Conservation (phyloP, 2,888 invertebrate species). For the Ochropleura leucogaster region DNA sequence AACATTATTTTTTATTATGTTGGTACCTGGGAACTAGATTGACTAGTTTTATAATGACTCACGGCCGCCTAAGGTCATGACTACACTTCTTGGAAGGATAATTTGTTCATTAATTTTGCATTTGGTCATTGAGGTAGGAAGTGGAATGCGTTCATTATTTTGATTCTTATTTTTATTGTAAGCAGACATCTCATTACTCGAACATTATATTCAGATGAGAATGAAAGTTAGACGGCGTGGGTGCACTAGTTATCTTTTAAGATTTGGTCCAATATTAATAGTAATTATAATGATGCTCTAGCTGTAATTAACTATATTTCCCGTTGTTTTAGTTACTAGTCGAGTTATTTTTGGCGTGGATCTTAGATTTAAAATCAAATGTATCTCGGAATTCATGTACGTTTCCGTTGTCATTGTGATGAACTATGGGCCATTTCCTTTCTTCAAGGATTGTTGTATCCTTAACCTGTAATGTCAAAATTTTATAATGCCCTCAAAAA, state of each 20-base stretch:
- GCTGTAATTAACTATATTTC: conserved; percentile 26
- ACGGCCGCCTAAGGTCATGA: conserved; percentile 67
- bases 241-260: conserved; percentile 36
- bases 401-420: conserved; percentile 15
- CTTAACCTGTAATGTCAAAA: background rate
- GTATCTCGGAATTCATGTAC: conserved; percentile 11
- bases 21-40: conserved; percentile 65
- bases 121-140: conserved; percentile 68
- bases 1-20: conserved; percentile 34
- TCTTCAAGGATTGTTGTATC: conserved; percentile 3
- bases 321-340: background rate
- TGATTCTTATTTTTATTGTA: conserved; percentile 34
- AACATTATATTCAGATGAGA: conserved; percentile 40
- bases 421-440: conserved; percentile 21
- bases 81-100: conserved; percentile 74
- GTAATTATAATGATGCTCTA: conserved; percentile 35
- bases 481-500: background rate
- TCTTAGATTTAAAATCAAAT: conserved; percentile 9
- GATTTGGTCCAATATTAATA: conserved; percentile 33
- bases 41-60: conserved; percentile 67
- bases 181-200: conserved; percentile 43
- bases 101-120: conserved; percentile 68
- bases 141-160: conserved; percentile 52
- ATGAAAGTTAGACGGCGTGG: conserved; percentile 58
- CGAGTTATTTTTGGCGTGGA: conserved; percentile 2